Conservation (phyloP, 2,113 vertebrate genomes). For the Cettia cetti region DNA sequence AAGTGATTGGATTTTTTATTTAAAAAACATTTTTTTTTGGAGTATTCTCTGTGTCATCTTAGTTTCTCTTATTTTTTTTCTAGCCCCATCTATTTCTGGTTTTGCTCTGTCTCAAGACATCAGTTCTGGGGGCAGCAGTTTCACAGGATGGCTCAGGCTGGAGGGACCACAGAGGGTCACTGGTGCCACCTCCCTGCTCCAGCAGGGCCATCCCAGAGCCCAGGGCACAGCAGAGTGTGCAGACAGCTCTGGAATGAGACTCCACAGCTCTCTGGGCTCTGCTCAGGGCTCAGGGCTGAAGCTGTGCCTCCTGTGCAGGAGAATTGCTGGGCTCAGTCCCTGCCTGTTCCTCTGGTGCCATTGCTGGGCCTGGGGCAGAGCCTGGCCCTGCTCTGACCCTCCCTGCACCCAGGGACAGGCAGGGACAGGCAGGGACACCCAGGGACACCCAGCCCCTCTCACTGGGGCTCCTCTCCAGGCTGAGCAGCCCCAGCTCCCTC, state of each 20-base stretch:
- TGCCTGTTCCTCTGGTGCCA: background rate
- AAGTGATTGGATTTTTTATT: background rate
- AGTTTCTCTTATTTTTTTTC: background rate
- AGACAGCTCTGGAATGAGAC: background rate
- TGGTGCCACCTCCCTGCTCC: background rate
- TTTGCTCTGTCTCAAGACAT: background rate
- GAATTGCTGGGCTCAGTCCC: background rate
- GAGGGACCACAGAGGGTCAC: background rate
- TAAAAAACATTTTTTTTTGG: background rate
- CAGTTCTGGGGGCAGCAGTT: background rate
- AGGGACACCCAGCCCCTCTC: background rate
- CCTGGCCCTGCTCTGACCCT: background rate
- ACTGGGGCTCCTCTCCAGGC: background rate
- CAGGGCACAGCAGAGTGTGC: background rate
- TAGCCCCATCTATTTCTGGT: accelerated
- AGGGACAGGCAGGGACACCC: background rate
- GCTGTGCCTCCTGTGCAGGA: background rate
- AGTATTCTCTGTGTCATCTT: background rate
- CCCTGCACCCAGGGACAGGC: background rate
- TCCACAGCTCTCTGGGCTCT: no score
- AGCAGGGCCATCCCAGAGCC: background rate
- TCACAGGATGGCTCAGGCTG: background rate
- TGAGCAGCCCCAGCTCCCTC: background rate
- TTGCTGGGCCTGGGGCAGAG: background rate
- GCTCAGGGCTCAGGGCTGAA: background rate